Conservation (phyloP, 2,797 vertebrate genomes). For the Menidia menidia region DNA sequence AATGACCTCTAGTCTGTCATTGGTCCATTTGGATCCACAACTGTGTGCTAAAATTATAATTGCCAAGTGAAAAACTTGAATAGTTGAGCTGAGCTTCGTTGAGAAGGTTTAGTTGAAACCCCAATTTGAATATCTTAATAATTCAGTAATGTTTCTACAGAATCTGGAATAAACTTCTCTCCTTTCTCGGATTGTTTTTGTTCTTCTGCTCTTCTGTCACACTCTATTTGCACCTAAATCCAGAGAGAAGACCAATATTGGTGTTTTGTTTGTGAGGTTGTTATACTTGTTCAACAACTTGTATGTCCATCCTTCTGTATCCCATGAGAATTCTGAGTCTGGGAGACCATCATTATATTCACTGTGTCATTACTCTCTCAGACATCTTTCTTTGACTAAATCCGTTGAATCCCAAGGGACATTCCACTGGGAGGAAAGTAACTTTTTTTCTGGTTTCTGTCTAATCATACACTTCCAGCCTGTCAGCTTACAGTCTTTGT, state of each 20-base stretch:
- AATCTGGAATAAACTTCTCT: neutral
- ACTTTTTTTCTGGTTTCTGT: conserved; percentile 55
- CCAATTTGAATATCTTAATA: too few relatives aligned
- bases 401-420: conserved; percentile 44
- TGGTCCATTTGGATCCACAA: too few relatives aligned
- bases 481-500: conserved; percentile 44
- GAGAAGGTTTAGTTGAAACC: too few relatives aligned
- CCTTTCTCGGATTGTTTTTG: conserved; percentile 4
- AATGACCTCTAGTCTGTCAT: too few relatives aligned
- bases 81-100: too few relatives aligned
- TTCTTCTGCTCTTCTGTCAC: conserved; percentile 10
- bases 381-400: conserved; percentile 55
- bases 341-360: conserved; percentile 47
- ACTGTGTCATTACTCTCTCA: conserved; percentile 26
- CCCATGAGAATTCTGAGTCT: conserved; percentile 34
- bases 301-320: conserved; percentile 51
- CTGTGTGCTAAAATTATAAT: too few relatives aligned
- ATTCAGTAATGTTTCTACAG: neutral
- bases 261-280: conserved; percentile 44
- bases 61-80: too few relatives aligned
- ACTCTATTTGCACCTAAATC: conserved; percentile 44
- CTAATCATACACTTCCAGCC: conserved; percentile 58
- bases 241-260: conserved; percentile 37
- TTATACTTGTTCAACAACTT: conserved; percentile 56
- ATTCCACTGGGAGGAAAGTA: conserved; percentile 53